phyloP scores from a whole-genome alignment of 2,888 invertebrate species.

The Dromius quadrimaculatus region DNA sequence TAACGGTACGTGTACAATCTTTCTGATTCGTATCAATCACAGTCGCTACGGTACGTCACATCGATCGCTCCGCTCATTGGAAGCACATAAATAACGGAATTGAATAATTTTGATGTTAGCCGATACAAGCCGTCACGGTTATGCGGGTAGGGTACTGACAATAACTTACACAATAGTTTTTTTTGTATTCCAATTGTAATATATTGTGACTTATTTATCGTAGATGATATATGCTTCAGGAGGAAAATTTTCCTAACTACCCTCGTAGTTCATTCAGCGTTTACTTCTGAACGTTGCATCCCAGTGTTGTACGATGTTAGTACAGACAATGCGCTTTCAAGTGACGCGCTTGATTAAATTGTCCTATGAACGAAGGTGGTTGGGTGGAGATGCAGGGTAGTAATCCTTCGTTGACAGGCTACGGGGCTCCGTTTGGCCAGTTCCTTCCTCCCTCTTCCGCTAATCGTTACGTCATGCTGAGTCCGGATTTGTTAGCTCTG shows the following conservation, averaged over 20 bases:
- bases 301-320: conserved; percentile 10
- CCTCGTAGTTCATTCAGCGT: neutral
- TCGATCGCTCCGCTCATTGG: conserved; percentile 32
- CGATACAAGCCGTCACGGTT: too few species aligned
- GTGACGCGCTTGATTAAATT: conserved; percentile 52
- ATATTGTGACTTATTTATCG: neutral
- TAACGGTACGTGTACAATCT: too few species aligned
- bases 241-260: too few species aligned
- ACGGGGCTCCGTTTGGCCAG: neutral
- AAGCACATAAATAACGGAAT: conserved; percentile 25
- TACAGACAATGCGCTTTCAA: conserved; percentile 50
- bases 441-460: neutral
- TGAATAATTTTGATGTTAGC: conserved; percentile 24
- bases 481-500: conserved; percentile 27
- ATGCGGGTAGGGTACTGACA: conserved; percentile 15
- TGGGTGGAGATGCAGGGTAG: neutral
- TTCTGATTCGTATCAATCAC: conserved; percentile 39
- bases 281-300: conserved; percentile 9
- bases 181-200: neutral
- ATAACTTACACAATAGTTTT: neutral
- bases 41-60: conserved; percentile 5
- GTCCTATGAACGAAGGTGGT: conserved; percentile 10
- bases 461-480: conserved; percentile 28
- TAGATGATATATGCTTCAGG: neutral
- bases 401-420: conserved; percentile 32